Percentiles rank a stretch among this genome's conserved stretches.
These are phyloP conservation scores for Notechis scutatus DNA, from an alignment of 2,113 vertebrate species.

Conservation along the genomic window DNA sequence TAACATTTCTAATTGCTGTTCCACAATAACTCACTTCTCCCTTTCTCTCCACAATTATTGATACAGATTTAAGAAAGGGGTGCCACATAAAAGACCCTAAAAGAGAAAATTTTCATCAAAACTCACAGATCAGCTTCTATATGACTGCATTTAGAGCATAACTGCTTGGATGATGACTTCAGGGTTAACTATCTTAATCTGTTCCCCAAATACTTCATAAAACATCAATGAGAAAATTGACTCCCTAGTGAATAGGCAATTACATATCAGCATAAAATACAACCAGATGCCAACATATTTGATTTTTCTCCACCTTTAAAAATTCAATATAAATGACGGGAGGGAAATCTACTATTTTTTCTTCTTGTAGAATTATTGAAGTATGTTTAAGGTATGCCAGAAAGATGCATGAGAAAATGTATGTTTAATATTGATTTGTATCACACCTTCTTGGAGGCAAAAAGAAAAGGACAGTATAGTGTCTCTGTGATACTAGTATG, in stretches of 20 bases:
- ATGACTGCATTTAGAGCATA: not conserved
- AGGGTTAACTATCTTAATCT: slow-evolving; percentile 17
- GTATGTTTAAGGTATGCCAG: not conserved
- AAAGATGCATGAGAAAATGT: not conserved
- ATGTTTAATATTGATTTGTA: not conserved
- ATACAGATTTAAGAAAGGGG: not conserved
- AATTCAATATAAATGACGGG: not conserved
- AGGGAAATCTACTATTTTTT: not conserved
- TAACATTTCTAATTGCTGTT: not conserved
- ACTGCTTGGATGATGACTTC: slow-evolving; percentile 1
- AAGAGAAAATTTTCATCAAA: not conserved
- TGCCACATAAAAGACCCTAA: not conserved
- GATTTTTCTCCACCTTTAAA: not conserved
- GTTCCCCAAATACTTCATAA: slow-evolving; percentile 14
- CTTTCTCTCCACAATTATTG: not conserved
- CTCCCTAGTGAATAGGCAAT: slow-evolving; percentile 1
- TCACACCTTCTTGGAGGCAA: not conserved
- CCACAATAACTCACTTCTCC: not conserved
- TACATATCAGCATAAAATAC: slow-evolving; percentile 2
- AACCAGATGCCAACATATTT: not conserved
- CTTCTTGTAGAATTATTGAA: not conserved
- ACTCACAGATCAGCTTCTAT: not conserved
- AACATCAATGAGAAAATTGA: slow-evolving; percentile 11
- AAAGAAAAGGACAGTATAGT: not conserved
- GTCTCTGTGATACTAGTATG: not conserved